Percentiles rank a stretch among this genome's conserved stretches.
Conservation (phyloP, 2,888 invertebrate genomes). For the Idaea straminata region DNA sequence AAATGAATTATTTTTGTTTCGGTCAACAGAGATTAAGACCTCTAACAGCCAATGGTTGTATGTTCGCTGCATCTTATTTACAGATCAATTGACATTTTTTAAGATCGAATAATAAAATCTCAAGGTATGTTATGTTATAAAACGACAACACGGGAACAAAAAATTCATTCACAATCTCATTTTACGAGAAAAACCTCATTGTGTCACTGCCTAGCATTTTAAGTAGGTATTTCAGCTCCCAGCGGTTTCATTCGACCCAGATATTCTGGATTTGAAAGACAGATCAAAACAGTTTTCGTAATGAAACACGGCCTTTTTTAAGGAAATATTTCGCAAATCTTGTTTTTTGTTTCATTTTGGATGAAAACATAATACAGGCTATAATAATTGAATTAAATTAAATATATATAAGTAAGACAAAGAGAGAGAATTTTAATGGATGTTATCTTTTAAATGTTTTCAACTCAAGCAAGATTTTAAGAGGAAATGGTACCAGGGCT, state of each 20-base stretch:
- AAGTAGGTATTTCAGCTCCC: slow-evolving; percentile 25
- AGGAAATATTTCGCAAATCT: neutral
- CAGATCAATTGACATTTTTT: neutral
- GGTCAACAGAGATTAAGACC: too few species aligned
- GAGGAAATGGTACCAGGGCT: too few species aligned
- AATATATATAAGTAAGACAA: neutral
- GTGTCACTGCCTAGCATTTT: slow-evolving; percentile 20
- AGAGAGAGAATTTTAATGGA: too few species aligned
- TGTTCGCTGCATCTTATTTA: neutral
- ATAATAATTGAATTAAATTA: too few species aligned
- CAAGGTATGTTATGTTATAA: neutral
- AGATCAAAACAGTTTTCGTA: slow-evolving; percentile 20
- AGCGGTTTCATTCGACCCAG: slow-evolving; percentile 34
- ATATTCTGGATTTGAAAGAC: slow-evolving; percentile 25
- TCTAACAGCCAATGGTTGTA: neutral
- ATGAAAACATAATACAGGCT: neutral
- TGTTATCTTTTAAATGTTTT: too few species aligned
- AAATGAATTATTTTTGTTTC: too few species aligned
- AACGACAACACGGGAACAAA: neutral
- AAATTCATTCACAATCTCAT: neutral
- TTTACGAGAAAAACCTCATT: slow-evolving; percentile 6
- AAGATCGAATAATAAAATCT: neutral
- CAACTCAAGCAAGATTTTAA: too few species aligned
- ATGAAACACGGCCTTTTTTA: slow-evolving; percentile 7
- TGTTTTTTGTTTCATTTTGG: neutral